phyloP scores from a whole-genome alignment of 1,140 invertebrate species.

The Sarcophaga peregrina region DNA sequence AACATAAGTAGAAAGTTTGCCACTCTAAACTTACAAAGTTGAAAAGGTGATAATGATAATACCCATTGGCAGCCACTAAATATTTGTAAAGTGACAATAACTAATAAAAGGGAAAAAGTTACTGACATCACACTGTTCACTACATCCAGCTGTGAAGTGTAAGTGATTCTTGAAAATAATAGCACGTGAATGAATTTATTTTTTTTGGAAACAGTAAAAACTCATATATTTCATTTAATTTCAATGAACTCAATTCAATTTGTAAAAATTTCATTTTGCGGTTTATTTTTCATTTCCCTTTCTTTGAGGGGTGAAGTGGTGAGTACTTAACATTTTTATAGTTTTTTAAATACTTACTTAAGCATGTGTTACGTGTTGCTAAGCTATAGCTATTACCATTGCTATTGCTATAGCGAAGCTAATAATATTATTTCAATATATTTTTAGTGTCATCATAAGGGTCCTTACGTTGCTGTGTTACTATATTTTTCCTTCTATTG shows the following conservation, averaged over 20 bases:
- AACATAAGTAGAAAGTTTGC: neutral
- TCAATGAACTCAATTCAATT: too few species aligned
- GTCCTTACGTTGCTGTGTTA: neutral
- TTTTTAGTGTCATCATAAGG: neutral
- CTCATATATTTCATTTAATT: too few species aligned
- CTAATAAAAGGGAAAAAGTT: neutral
- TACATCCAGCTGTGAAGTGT: too few species aligned
- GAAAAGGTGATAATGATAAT: slow-evolving; percentile 6
- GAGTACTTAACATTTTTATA: too few species aligned
- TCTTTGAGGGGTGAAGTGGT: too few species aligned
- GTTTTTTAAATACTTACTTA: too few species aligned
- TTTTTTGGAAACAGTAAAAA: too few species aligned
- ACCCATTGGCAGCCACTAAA: neutral
- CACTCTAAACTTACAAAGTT: neutral
- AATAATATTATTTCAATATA: neutral
- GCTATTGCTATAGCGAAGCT: neutral
- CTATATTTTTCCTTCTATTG: neutral
- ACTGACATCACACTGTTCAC: neutral
- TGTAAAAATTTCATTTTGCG: too few species aligned
- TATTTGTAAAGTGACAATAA: neutral
- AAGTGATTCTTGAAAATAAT: too few species aligned
- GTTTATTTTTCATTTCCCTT: too few species aligned
- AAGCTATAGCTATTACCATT: neutral
- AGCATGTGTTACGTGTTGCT: neutral
- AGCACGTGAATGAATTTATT: too few species aligned